Evolutionary conservation across 1,140 invertebrate species (phyloP), one percentile per base, ranked within the genome.

Genomic region (Drosophila miranda): DNA sequence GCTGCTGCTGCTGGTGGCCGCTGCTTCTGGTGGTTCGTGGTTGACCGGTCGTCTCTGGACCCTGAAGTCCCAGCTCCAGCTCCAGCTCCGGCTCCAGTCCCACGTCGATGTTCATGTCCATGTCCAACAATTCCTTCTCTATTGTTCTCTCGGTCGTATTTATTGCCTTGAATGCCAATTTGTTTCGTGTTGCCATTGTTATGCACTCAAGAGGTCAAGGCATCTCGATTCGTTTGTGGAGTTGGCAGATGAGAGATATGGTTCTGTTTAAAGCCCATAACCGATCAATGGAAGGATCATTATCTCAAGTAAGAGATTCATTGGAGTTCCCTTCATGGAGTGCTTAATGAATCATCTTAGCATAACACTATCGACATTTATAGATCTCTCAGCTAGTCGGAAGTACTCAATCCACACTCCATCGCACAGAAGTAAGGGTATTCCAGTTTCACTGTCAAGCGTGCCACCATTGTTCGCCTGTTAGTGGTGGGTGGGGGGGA

Each of bases 181-280:
- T 86, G 82, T 87, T 86, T 86, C 84, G 71, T 87, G 61, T 78
- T 57, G 63, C 73, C 63, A 70, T 81, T 86, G 82, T 86, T 80
- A 55, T 74, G 34, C 52, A 23, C 52, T 63, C 52, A 26, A 56
- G 34, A 38, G 66, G 51, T 69, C 63, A 69, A 69, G 66, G 66
- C 49, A 69, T n/a, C 9, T 45, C 3, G 63, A 56, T 21, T 69
- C 7, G 11, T 11, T 23, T 4, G 11, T 1, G 0, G 4, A 42
- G 8, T 21, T 59, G 23, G 23, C 21, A 42, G 57, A 41, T 59
- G n/a, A 53, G 23, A 51, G 55, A 57, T 51, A 51, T 26, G 23
- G 7, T 38, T 38, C 2, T 13, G 9, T 11, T 38, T 11, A 4
- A 13, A 13, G 4, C 7, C 7, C 3, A 38, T 0, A 38, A 4